A percentile compares a stretch with the other conserved stretches of the same genome.
These are phyloP conservation scores for Zaprionus kolodkinae DNA, from an alignment of 1,140 invertebrate species.

Conservation along the genomic window DNA sequence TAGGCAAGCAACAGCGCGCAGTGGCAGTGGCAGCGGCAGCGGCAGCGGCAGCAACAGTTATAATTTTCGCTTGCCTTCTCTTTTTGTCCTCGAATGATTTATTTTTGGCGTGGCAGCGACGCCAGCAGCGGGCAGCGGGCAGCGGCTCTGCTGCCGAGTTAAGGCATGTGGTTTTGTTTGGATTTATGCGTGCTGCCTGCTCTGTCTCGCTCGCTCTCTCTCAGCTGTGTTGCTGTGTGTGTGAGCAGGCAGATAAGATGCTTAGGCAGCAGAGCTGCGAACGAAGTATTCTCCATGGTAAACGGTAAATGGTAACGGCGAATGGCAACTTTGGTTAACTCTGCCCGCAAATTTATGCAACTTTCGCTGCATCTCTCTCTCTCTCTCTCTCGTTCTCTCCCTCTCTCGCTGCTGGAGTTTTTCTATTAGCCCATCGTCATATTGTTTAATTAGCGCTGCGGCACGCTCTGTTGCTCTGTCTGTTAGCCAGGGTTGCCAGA, in stretches of 20 bases:
- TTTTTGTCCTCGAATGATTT: constrained; percentile 82
- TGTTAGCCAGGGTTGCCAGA: constrained; percentile 26
- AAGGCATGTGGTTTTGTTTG: constrained; percentile 78
- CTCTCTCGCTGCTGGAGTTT: constrained; percentile 45
- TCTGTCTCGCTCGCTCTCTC: not conserved
- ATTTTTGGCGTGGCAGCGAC: constrained; percentile 67
- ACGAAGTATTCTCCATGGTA: constrained; percentile 14
- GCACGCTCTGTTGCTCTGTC: constrained; percentile 19
- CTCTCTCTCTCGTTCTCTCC: not conserved
- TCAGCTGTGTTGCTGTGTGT: constrained; percentile 10
- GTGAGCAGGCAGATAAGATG: constrained; percentile 65
- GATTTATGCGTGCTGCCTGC: constrained; percentile 66
- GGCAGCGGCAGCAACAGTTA: constrained; percentile 74
- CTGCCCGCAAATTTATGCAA: constrained; percentile 65
- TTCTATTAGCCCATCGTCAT: constrained; percentile 63
- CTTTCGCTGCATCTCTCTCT: not conserved
- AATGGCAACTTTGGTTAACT: constrained; percentile 46
- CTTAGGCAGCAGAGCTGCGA: constrained; percentile 50
- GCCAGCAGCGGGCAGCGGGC: constrained; percentile 21
- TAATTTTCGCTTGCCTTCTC: constrained; percentile 79
- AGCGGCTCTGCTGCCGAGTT: constrained; percentile 44
- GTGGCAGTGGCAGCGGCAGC: constrained; percentile 56
- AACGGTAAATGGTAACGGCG: constrained; percentile 33
- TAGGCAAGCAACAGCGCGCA: constrained; percentile 51
- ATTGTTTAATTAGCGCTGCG: constrained; percentile 75